Percentiles rank a stretch among this genome's conserved stretches.
Conservation (phyloP, 2,113 vertebrate species). For the Heterocephalus glaber region DNA sequence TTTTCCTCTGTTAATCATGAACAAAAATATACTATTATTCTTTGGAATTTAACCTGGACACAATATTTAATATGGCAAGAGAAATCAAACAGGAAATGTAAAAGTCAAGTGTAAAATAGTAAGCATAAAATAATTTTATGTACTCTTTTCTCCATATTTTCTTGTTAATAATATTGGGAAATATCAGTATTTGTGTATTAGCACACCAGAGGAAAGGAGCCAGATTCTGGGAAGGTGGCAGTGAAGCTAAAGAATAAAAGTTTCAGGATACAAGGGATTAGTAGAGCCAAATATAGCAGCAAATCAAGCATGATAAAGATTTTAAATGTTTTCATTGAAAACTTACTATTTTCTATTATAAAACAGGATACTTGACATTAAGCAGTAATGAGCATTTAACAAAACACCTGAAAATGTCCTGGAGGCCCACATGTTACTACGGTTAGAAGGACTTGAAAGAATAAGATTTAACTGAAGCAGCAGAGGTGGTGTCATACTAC, state of each 20-base stretch:
- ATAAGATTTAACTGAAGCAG: conserved; percentile 57
- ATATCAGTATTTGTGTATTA: not conserved
- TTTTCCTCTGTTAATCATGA: not conserved
- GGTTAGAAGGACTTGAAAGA: conserved; percentile 60
- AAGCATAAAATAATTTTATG: not conserved
- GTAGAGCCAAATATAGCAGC: not conserved
- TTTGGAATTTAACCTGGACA: not conserved
- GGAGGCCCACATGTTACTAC: conserved; percentile 48
- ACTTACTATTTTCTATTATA: not conserved
- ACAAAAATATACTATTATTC: not conserved
- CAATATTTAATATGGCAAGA: not conserved
- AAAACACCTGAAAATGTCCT: conserved; percentile 57
- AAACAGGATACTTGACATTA: conserved; percentile 18
- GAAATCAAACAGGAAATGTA: not conserved
- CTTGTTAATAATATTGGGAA: not conserved
- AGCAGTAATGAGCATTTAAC: conserved; percentile 49
- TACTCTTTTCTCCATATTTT: not conserved
- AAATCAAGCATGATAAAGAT: not conserved
- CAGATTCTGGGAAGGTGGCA: not conserved
- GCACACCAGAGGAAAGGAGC: not conserved
- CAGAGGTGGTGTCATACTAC: conserved; percentile 65
- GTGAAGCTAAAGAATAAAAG: not conserved
- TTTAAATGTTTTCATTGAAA: not conserved
- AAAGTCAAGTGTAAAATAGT: not conserved
- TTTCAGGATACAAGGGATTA: not conserved